Conservation (phyloP, 2,888 invertebrate genomes). For the Iselma pallidipennis region DNA sequence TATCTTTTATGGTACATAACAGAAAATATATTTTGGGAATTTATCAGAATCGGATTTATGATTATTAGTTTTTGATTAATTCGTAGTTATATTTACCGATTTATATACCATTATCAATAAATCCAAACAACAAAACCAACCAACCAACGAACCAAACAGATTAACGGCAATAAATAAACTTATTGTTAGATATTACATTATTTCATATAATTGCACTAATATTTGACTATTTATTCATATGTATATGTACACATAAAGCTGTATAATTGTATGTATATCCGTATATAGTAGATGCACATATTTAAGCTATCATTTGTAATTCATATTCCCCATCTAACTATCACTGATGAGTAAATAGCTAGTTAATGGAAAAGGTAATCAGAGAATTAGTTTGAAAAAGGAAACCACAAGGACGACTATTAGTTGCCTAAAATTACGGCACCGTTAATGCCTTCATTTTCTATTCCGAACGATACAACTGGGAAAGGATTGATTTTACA, state of each 20-base stretch:
- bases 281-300: too few relatives aligned
- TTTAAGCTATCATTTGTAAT: too few relatives aligned
- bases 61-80: conserved; percentile 3
- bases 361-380: too few relatives aligned
- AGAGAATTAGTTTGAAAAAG: too few relatives aligned
- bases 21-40: not conserved
- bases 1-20: not conserved
- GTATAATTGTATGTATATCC: too few relatives aligned
- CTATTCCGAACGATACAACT: not conserved
- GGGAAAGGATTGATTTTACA: not conserved
- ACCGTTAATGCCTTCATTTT: not conserved
- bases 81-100: conserved; percentile 11
- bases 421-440: too few relatives aligned
- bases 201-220: conserved; percentile 8
- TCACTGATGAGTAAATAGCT: too few relatives aligned
- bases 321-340: too few relatives aligned
- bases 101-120: conserved; percentile 16
- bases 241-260: too few relatives aligned
- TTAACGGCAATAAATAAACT: conserved; percentile 16
- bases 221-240: conserved; percentile 5
- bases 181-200: conserved; percentile 1
- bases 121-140: conserved; percentile 16
- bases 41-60: not conserved
- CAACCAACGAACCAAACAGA: too few relatives aligned
- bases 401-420: too few relatives aligned